Percentiles rank a stretch among this genome's conserved stretches.
These are phyloP conservation scores for Xiphophorus hellerii DNA, from an alignment of 2,113 vertebrate genomes.

Conservation along the genomic window DNA sequence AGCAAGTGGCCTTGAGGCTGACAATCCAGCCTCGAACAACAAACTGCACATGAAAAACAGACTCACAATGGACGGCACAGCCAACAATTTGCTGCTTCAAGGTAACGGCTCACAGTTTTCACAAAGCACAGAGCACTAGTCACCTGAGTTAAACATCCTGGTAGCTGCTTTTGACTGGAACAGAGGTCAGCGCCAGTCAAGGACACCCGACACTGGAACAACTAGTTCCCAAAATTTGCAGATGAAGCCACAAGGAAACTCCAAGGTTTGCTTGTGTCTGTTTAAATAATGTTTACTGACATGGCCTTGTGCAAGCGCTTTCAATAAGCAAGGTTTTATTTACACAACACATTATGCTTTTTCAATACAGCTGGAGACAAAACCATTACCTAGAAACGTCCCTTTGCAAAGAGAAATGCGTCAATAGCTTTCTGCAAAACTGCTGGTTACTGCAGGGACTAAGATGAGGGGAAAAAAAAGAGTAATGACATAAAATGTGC, in stretches of 20 bases:
- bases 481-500: constrained; percentile 17
- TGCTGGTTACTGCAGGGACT: constrained; percentile 10
- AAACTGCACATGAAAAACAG: not conserved
- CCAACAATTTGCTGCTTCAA: not conserved
- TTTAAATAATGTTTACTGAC: constrained; percentile 15
- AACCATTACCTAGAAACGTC: not conserved
- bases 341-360: not conserved
- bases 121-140: not conserved
- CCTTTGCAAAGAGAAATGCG: constrained; percentile 9
- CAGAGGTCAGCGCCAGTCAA: not conserved
- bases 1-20: not conserved
- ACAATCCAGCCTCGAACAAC: not conserved
- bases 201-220: not conserved
- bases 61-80: not conserved
- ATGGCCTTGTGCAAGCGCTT: not conserved
- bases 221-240: constrained; percentile 1
- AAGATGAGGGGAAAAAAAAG: not conserved
- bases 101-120: not conserved
- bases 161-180: constrained; percentile 6
- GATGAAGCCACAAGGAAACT: constrained; percentile 10
- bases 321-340: not conserved
- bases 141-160: constrained; percentile 17
- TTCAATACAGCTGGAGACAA: not conserved
- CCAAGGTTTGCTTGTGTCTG: not conserved
- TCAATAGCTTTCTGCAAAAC: not conserved